A percentile compares a stretch with the other conserved stretches of the same genome.
Evolutionary conservation across 1,140 invertebrate species (phyloP).

Genomic region (Rhynchophorus ferrugineus): DNA sequence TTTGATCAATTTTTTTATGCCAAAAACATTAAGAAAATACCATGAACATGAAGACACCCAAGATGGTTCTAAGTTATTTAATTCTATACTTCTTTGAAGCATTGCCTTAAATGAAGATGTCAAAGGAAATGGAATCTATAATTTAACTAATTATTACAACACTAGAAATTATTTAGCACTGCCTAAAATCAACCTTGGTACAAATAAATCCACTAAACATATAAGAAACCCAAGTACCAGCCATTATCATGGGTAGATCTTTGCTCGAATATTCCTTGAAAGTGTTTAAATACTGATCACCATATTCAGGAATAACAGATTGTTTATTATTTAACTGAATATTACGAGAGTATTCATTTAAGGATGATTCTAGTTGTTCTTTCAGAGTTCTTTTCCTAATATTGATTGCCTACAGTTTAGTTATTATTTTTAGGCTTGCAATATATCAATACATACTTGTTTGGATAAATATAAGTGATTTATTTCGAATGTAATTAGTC

Average conservation of each 20-base stretch:
- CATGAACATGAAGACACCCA: constrained; percentile 99
- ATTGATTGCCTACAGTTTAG: constrained; percentile 78
- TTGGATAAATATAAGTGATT: constrained; percentile 94
- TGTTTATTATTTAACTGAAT: constrained; percentile 59
- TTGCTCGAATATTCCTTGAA: constrained; percentile 96
- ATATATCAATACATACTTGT: constrained; percentile 6
- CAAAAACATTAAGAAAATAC: constrained; percentile 99
- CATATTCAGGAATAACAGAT: constrained; percentile 76
- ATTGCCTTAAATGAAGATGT: constrained; percentile 97
- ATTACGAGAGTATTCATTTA: constrained; percentile 70
- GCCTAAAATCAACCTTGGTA: constrained; percentile 67
- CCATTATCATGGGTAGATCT: constrained; percentile 94
- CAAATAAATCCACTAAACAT: constrained; percentile 96
- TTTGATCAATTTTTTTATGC: constrained; percentile 91
- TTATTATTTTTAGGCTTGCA: not conserved
- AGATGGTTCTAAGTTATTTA: constrained; percentile 88
- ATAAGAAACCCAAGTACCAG: constrained; percentile 99
- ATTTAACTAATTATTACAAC: not conserved
- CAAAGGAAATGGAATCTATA: constrained; percentile 74
- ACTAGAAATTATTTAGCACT: not conserved
- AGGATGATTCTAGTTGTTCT: constrained; percentile 89
- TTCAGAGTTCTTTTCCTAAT: constrained; percentile 93
- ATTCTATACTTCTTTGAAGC: constrained; percentile 93
- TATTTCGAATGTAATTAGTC: constrained; percentile 82
- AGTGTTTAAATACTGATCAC: constrained; percentile 96